phyloP scores from a whole-genome alignment of 2,888 invertebrate species.

The Tinea pellionella region DNA sequence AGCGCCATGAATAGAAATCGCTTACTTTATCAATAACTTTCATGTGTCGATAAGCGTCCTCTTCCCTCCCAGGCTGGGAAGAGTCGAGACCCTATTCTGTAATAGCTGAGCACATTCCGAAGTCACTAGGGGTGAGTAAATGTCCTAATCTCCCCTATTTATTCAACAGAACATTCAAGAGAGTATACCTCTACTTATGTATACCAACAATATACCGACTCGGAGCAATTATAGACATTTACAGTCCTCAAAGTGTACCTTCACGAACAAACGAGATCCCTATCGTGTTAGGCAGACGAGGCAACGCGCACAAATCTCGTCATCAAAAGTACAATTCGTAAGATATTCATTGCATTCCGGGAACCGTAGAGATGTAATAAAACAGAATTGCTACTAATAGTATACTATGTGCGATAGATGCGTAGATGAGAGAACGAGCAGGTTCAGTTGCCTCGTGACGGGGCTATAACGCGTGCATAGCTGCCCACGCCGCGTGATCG shows the following conservation, averaged over 20 bases:
- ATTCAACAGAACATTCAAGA: neutral
- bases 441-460: constrained; percentile 11
- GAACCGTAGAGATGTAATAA: constrained; percentile 4
- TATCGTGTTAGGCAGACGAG: neutral
- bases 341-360: constrained; percentile 1
- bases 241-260: neutral
- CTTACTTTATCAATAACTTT: constrained; percentile 45
- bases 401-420: neutral
- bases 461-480: constrained; percentile 16
- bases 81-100: neutral
- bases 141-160: constrained; percentile 12
- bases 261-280: neutral
- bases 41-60: constrained; percentile 23
- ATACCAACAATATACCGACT: neutral
- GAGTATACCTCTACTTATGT: neutral
- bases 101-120: constrained; percentile 2
- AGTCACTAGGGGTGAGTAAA: constrained; percentile 10
- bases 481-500: constrained; percentile 21
- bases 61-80: neutral
- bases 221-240: neutral
- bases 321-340: constrained; percentile 3
- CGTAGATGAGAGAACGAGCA: constrained; percentile 7
- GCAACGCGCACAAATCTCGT: constrained; percentile 4
- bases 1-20: constrained; percentile 60
- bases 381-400: constrained; percentile 1